A percentile compares a stretch with the other conserved stretches of the same genome.
Conservation (phyloP, 2,888 invertebrate species). For the Cistogaster globosa region DNA sequence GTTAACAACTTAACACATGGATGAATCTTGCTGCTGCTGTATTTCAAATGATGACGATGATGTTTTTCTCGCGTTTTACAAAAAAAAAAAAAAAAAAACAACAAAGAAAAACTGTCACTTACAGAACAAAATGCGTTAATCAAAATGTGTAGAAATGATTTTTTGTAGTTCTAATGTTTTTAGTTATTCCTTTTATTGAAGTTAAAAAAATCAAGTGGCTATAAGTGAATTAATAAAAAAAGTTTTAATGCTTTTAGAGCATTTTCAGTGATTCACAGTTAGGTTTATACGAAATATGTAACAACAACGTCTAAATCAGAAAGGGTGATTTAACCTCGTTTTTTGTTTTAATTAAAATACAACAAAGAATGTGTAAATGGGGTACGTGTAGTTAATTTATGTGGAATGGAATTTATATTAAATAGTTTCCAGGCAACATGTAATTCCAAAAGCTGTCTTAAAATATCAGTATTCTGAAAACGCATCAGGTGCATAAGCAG, state of each 20-base stretch:
- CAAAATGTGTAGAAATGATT: slow-evolving; percentile 46
- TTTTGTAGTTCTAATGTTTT: background rate
- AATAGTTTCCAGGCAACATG: too few species aligned
- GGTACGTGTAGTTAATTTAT: too few species aligned
- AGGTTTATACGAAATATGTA: background rate
- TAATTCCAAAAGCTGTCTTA: too few species aligned
- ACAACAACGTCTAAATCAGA: background rate
- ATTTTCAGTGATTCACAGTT: too few species aligned
- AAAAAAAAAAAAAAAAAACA: too few species aligned
- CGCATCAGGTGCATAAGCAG: too few species aligned
- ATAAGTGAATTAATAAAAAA: slow-evolving; percentile 66
- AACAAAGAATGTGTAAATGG: background rate
- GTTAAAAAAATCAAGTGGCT: slow-evolving; percentile 38
- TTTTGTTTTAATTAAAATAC: background rate
- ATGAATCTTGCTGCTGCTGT: slow-evolving; percentile 41
- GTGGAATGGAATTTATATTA: too few species aligned
- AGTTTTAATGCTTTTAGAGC: slow-evolving; percentile 47
- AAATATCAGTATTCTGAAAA: too few species aligned
- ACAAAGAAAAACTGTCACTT: slow-evolving; percentile 64
- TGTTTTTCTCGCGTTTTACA: too few species aligned
- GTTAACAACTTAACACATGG: slow-evolving; percentile 50
- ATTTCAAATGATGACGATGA: background rate
- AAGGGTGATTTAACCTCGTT: too few species aligned
- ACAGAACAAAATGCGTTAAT: slow-evolving; percentile 70
- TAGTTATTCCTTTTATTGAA: slow-evolving; percentile 2